Evolutionary conservation across 2,888 invertebrate genomes (phyloP).

Genomic region (Timandra comae): DNA sequence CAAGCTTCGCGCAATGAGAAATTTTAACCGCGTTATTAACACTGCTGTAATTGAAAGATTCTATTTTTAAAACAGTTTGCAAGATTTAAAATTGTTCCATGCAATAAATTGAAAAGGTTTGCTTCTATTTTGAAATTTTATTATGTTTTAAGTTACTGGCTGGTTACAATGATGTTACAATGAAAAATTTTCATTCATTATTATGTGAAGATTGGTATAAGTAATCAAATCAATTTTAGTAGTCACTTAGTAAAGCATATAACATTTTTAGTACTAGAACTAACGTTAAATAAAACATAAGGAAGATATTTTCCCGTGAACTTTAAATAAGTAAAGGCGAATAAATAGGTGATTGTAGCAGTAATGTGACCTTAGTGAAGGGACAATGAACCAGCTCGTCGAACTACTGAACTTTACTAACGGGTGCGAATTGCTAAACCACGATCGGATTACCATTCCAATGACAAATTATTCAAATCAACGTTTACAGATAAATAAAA

Average conservation of each 20-base stretch:
- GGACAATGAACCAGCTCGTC: conserved; percentile 57
- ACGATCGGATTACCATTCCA: conserved; percentile 41
- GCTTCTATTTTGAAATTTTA: no score
- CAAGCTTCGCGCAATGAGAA: conserved; percentile 23
- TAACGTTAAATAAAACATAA: not conserved
- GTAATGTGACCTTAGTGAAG: conserved; percentile 54
- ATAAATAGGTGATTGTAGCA: conserved; percentile 26
- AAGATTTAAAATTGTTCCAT: no score
- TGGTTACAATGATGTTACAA: no score
- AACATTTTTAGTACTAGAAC: no score
- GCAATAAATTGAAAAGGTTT: no score
- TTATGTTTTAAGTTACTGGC: no score
- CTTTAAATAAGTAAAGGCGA: no score
- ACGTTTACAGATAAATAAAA: conserved; percentile 19
- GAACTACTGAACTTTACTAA: conserved; percentile 67
- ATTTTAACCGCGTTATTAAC: conserved; percentile 31
- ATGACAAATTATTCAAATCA: conserved; percentile 29
- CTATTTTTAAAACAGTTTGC: not conserved
- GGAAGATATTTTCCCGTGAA: conserved; percentile 2
- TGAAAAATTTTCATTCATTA: no score
- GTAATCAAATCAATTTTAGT: no score
- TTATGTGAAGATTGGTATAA: no score
- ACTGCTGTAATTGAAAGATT: conserved; percentile 25
- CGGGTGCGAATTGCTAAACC: conserved; percentile 51
- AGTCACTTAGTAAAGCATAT: no score